Conservation (phyloP, 2,888 invertebrate genomes). For the Leptinotarsa haldemani region DNA sequence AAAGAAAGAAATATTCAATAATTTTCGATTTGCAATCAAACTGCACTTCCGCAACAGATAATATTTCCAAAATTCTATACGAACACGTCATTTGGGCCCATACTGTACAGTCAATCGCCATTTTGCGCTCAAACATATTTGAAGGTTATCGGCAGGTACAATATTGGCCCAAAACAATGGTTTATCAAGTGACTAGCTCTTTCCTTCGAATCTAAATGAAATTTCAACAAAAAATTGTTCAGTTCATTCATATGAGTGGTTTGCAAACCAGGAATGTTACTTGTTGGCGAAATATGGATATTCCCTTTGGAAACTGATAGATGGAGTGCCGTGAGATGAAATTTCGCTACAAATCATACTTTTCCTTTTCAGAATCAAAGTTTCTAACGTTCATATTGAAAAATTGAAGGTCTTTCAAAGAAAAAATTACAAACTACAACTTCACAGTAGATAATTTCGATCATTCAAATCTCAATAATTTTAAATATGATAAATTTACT, state of each 20-base stretch:
- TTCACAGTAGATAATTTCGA: too few species aligned
- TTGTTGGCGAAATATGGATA: constrained; percentile 24
- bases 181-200: constrained; percentile 24
- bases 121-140: too few species aligned
- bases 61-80: constrained; percentile 5
- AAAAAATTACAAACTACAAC: too few species aligned
- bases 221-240: constrained; percentile 11
- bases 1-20: background rate
- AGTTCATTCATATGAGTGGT: constrained; percentile 20
- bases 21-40: constrained; percentile 1
- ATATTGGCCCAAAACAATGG: background rate
- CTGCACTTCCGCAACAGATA: background rate
- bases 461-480: too few species aligned
- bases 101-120: background rate
- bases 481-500: too few species aligned
- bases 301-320: background rate
- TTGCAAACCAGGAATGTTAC: constrained; percentile 26
- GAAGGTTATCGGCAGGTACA: background rate
- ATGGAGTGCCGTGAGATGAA: background rate
- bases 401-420: too few species aligned
- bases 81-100: background rate
- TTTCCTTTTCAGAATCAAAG: too few species aligned
- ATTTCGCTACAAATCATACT: too few species aligned
- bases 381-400: too few species aligned
- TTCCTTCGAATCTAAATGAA: constrained; percentile 5